Percentiles rank a stretch among this genome's conserved stretches.
Evolutionary conservation across 1,140 invertebrate species (phyloP).

Genomic region (Hypsibius dujardini): DNA sequence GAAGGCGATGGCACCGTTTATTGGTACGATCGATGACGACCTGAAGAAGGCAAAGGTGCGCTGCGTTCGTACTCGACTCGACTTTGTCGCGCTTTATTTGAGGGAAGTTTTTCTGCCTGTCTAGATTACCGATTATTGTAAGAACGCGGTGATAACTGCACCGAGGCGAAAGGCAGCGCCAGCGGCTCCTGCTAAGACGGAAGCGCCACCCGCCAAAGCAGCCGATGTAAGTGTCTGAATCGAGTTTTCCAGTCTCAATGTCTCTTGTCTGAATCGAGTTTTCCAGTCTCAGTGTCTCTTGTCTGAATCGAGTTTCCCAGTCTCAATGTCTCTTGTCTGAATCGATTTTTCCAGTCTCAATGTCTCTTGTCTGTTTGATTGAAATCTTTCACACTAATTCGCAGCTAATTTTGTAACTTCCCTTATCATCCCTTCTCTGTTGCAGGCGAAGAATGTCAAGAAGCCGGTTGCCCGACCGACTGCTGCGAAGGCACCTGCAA

Average conservation of each 20-base stretch:
- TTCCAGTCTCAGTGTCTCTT: too few relatives aligned
- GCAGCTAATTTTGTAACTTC: too few relatives aligned
- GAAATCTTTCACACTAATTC: too few relatives aligned
- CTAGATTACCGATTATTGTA: constrained; percentile 73
- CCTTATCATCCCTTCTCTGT: too few relatives aligned
- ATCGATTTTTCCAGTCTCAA: too few relatives aligned
- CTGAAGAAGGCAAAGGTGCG: constrained; percentile 72
- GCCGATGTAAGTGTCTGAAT: constrained; percentile 12
- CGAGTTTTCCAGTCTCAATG: too few relatives aligned
- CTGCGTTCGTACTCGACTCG: too few relatives aligned
- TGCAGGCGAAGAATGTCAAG: neutral
- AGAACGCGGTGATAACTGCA: constrained; percentile 64
- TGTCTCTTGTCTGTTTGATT: too few relatives aligned
- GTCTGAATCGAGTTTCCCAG: too few relatives aligned
- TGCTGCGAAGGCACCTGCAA: constrained; percentile 23
- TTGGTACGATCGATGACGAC: constrained; percentile 60
- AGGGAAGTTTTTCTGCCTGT: constrained; percentile 9
- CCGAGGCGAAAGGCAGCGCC: constrained; percentile 29
- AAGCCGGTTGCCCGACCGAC: constrained; percentile 21
- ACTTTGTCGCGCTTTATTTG: too few relatives aligned
- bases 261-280: too few relatives aligned
- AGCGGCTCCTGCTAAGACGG: constrained; percentile 26
- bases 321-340: too few relatives aligned
- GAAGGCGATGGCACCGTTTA: constrained; percentile 62
- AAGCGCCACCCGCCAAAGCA: constrained; percentile 22